Evolutionary conservation across 2,113 vertebrate genomes (phyloP).

Genomic region (Smithornis capensis): DNA sequence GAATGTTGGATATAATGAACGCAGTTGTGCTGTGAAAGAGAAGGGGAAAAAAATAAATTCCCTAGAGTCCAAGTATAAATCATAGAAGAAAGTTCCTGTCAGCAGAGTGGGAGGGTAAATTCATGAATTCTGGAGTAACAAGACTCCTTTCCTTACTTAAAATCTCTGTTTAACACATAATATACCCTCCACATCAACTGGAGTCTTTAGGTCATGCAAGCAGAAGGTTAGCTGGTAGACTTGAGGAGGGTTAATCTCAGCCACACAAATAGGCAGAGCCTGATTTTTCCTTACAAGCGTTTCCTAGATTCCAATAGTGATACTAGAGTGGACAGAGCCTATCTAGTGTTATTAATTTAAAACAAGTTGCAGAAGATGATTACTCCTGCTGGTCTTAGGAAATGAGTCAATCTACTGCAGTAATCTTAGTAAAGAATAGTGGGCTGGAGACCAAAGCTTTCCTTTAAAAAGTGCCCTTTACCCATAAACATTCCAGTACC

Average conservation of each 20-base stretch:
- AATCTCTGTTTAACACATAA: neutral
- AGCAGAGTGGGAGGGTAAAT: neutral
- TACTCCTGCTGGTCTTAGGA: too few species aligned
- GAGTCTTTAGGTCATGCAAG: neutral
- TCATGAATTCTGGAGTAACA: neutral
- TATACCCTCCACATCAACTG: neutral
- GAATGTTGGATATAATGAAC: neutral
- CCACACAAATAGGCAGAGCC: neutral
- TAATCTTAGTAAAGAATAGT: neutral
- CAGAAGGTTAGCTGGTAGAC: neutral
- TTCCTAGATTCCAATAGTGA: neutral
- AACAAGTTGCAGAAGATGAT: neutral
- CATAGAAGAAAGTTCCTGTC: neutral
- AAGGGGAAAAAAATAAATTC: neutral
- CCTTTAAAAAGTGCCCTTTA: neutral
- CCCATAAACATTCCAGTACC: neutral
- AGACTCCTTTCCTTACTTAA: neutral
- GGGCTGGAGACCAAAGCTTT: neutral
- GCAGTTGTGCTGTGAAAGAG: neutral
- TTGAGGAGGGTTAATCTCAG: neutral
- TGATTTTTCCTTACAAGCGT: neutral
- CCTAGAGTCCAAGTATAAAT: neutral
- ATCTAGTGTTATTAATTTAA: neutral
- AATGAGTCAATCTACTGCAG: neutral
- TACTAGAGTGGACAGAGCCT: neutral